Conservation (phyloP, 2,797 vertebrate genomes). For the Champsocephalus gunnari region DNA sequence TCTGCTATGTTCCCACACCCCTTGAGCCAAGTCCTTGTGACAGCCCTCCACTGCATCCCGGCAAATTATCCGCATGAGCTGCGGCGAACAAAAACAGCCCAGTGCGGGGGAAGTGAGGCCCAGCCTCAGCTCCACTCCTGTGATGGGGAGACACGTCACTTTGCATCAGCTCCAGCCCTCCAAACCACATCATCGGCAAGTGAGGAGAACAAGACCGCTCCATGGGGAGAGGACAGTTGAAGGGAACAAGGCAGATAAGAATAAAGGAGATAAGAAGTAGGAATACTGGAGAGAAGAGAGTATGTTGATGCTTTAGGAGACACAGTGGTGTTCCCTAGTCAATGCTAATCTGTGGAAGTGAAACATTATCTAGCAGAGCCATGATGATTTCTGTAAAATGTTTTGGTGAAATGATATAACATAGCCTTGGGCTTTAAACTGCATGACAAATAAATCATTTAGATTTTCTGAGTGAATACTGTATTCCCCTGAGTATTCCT, state of each 20-base stretch:
- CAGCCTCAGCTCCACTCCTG: slow-evolving; percentile 77
- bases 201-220: slow-evolving; percentile 78
- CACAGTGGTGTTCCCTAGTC: slow-evolving; percentile 22
- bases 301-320: slow-evolving; percentile 9
- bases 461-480: slow-evolving; percentile 44
- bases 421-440: slow-evolving; percentile 27
- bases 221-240: slow-evolving; percentile 54
- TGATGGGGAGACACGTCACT: slow-evolving; percentile 84
- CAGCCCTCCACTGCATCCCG: slow-evolving; percentile 87
- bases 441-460: slow-evolving; percentile 53
- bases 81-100: slow-evolving; percentile 86
- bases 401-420: slow-evolving; percentile 32
- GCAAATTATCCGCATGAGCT: slow-evolving; percentile 88
- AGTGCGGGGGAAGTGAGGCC: slow-evolving; percentile 83
- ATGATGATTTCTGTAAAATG: slow-evolving; percentile 36
- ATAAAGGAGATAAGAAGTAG: slow-evolving; percentile 39
- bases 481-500: slow-evolving; percentile 26
- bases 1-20: slow-evolving; percentile 87
- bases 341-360: slow-evolving; percentile 20
- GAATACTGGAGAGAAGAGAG: slow-evolving; percentile 24
- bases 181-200: slow-evolving; percentile 82
- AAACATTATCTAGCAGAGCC: slow-evolving; percentile 24
- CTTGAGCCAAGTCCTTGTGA: slow-evolving; percentile 89
- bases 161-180: slow-evolving; percentile 82
- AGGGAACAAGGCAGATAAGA: slow-evolving; percentile 55